Evolutionary conservation across 2,797 vertebrate genomes (phyloP), one percentile per base, ranked within the genome.

Genomic region (Silurus aristotelis): DNA sequence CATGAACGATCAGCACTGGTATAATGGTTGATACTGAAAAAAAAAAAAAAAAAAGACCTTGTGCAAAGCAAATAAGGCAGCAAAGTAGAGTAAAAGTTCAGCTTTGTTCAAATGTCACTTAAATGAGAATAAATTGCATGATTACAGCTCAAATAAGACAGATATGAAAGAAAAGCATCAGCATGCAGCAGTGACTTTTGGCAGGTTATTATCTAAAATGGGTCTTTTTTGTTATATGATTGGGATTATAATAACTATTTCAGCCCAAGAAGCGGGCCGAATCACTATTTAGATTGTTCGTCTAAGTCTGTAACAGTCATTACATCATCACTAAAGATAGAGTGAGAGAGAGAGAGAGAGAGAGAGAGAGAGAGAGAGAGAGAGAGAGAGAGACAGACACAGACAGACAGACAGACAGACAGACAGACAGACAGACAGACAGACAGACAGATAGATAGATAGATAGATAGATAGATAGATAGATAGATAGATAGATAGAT

Each of bases 51-150:
- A 52, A 52, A 10, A 10, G 10, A 52, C 48, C 31, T 60, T 61
- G 20, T 43, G 58, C 56, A n/a, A 55, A 63, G 14, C 13, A 79
- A 63, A 64, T 79, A 64, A 64, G 77, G 22, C 12, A 64, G 13
- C 5, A 14, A 63, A 46, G 20, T n/a, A 43, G 19, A 60, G 6
- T 78, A 78, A 63, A 43, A 79, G 2, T 63, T 48, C 38, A 48
- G 63, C 43, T 80, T 64, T 80, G 60, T 64, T 80, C 38, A 80
- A 46, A 64, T 80, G 38, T 61, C 68, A 71, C 14, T 72, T 60
- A 61, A n/a, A 43, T n/a, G 55, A 46, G 12, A 80, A 63, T 12
- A 63, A 64, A 64, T 46, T 64, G 77, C 38, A 64, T 31, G 60
- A 80, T 48, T 64, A 80, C 22, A n/a, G 22, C 22, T 80, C 22